Evolutionary conservation across 1,140 invertebrate genomes (phyloP).

Genomic region (Prorops nasuta): DNA sequence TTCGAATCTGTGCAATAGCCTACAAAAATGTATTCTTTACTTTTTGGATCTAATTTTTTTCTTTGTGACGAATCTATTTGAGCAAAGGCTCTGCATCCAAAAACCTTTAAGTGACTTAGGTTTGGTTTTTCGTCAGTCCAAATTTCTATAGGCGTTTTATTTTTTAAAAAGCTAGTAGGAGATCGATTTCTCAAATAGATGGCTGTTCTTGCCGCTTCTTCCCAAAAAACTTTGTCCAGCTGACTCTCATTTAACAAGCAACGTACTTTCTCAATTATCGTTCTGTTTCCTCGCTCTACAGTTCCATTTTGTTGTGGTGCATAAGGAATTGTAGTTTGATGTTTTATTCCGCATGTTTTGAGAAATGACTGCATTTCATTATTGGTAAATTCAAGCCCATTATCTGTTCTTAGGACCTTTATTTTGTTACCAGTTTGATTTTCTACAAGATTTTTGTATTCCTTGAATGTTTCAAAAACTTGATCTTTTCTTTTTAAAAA

Average conservation of each 20-base stretch:
- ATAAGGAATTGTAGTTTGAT: not conserved
- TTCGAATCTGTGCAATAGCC: not conserved
- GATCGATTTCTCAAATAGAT: constrained; percentile 8
- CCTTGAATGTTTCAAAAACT: not conserved
- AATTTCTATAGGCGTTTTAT: not conserved
- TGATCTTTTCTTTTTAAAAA: constrained; percentile 6
- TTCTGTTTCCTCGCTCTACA: constrained; percentile 7
- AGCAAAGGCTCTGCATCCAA: not conserved
- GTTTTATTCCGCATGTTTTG: not conserved
- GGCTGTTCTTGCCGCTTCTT: constrained; percentile 1
- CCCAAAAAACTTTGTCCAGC: constrained; percentile 1
- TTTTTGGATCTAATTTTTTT: not conserved
- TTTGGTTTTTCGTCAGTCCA: not conserved
- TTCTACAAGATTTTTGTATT: constrained; percentile 3
- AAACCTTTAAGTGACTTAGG: not conserved
- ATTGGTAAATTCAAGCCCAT: constrained; percentile 3
- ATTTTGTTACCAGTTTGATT: not conserved
- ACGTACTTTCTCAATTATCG: constrained; percentile 4
- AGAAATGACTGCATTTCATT: not conserved
- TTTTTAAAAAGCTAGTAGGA: not conserved
- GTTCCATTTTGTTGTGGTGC: constrained; percentile 12
- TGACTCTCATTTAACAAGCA: not conserved
- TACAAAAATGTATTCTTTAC: not conserved
- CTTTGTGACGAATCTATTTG: not conserved
- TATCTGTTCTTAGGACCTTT: constrained; percentile 5